Evolutionary conservation across 2,888 invertebrate species (phyloP).

Genomic region (Callyntrura guangdongensis): DNA sequence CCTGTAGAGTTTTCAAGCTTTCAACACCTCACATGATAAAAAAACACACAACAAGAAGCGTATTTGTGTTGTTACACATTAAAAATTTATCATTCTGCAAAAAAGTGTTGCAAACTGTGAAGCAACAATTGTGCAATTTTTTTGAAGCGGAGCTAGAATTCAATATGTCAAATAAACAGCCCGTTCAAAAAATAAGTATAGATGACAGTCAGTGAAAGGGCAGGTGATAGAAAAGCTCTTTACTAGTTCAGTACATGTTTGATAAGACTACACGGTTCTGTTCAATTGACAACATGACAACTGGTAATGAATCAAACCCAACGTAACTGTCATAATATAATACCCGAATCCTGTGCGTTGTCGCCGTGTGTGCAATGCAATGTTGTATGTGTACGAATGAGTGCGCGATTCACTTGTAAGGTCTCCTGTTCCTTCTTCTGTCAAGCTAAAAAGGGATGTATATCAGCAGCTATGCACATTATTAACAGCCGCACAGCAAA

Average conservation of each 20-base stretch:
- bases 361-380: constrained; percentile 19
- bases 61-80: not conserved
- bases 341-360: constrained; percentile 44
- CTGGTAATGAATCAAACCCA: constrained; percentile 51
- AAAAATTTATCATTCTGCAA: not conserved
- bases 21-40: constrained; percentile 11
- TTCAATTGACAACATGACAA: constrained; percentile 50
- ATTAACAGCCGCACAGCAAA: not conserved
- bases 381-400: constrained; percentile 5
- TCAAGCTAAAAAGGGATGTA: constrained; percentile 10
- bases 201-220: constrained; percentile 26
- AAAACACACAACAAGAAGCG: not conserved
- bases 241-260: not conserved
- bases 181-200: not conserved
- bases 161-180: constrained; percentile 46
- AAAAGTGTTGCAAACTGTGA: constrained; percentile 42
- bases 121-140: constrained; percentile 60
- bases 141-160: constrained; percentile 38
- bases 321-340: constrained; percentile 53
- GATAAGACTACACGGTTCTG: constrained; percentile 6
- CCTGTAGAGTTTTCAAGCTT: constrained; percentile 26
- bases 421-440: constrained; percentile 36
- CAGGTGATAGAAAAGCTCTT: constrained; percentile 35
- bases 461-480: not conserved
- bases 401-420: constrained; percentile 48